Percentiles rank a stretch among this genome's conserved stretches.
phyloP scores from a whole-genome alignment of 2,797 vertebrate genomes.

The Melanotaenia nigrans region DNA sequence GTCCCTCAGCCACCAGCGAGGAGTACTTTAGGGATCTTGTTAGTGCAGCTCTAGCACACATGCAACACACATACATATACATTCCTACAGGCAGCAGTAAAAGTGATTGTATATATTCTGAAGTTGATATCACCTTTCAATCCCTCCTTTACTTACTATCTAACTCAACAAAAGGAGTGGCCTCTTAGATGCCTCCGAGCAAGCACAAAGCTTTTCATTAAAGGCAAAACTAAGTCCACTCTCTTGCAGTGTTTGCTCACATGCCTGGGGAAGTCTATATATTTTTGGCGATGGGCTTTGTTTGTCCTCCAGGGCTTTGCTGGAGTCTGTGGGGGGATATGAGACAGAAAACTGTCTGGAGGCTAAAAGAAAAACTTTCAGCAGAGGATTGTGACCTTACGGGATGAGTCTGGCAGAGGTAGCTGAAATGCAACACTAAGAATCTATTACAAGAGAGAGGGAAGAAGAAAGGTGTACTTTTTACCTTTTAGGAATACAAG shows the following conservation, averaged over 20 bases:
- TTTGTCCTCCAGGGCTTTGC: constrained; percentile 59
- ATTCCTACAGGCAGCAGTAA: constrained; percentile 27
- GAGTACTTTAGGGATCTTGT: constrained; percentile 75
- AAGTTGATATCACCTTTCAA: constrained; percentile 35
- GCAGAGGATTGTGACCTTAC: constrained; percentile 66
- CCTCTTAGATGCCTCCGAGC: constrained; percentile 48
- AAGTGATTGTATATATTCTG: constrained; percentile 23
- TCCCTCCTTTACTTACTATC: constrained; percentile 28
- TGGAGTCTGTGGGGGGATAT: constrained; percentile 49
- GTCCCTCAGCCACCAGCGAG: constrained; percentile 46
- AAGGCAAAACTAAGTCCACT: constrained; percentile 60
- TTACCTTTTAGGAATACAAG: constrained; percentile 48
- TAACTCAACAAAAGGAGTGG: constrained; percentile 51
- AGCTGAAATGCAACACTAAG: constrained; percentile 51
- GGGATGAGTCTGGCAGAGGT: constrained; percentile 49
- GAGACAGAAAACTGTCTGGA: constrained; percentile 61
- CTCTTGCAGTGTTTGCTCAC: constrained; percentile 45
- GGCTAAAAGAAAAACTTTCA: constrained; percentile 66
- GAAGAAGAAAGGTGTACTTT: constrained; percentile 34
- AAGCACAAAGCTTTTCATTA: constrained; percentile 60
- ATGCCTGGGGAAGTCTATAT: constrained; percentile 62
- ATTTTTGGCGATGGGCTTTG: constrained; percentile 69
- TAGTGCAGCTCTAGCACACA: constrained; percentile 66
- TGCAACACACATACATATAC: constrained; percentile 26
- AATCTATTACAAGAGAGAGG: constrained; percentile 47